Evolutionary conservation across 2,113 vertebrate species (phyloP).

Genomic region (Athene noctua): DNA sequence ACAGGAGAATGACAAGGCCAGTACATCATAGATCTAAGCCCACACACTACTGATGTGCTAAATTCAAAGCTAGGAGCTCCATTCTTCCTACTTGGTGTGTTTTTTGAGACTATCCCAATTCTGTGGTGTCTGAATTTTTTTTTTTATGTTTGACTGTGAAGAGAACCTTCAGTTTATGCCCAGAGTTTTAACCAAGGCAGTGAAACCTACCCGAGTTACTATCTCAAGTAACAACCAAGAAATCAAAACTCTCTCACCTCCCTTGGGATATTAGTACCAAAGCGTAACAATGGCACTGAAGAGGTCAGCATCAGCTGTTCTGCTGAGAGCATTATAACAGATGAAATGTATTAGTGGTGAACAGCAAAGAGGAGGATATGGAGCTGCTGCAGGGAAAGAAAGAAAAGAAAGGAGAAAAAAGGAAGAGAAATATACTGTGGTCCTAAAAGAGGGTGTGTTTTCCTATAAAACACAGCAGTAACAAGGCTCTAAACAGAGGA

Average conservation of each 20-base stretch:
- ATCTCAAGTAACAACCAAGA: constrained; percentile 7
- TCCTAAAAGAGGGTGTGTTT: background rate
- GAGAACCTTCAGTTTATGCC: background rate
- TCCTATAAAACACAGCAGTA: background rate
- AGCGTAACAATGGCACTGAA: background rate
- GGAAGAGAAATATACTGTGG: background rate
- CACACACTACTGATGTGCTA: background rate
- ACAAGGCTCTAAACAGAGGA: background rate
- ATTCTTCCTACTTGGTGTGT: background rate
- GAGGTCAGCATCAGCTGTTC: constrained; percentile 26
- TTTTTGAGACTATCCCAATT: background rate
- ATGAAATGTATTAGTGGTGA: background rate
- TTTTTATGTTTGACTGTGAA: background rate
- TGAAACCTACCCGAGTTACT: background rate
- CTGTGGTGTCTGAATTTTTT: background rate
- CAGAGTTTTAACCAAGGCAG: constrained; percentile 41
- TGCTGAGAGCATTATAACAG: background rate
- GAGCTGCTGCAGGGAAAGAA: background rate
- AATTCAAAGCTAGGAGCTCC: background rate
- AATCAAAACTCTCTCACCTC: background rate
- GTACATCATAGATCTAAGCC: background rate
- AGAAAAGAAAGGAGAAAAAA: background rate
- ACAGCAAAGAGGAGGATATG: background rate
- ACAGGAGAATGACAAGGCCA: background rate
- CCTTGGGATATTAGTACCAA: background rate